These are phyloP conservation scores for Andrena bucephala DNA, from an alignment of 2,888 invertebrate genomes.

Conservation along the genomic window DNA sequence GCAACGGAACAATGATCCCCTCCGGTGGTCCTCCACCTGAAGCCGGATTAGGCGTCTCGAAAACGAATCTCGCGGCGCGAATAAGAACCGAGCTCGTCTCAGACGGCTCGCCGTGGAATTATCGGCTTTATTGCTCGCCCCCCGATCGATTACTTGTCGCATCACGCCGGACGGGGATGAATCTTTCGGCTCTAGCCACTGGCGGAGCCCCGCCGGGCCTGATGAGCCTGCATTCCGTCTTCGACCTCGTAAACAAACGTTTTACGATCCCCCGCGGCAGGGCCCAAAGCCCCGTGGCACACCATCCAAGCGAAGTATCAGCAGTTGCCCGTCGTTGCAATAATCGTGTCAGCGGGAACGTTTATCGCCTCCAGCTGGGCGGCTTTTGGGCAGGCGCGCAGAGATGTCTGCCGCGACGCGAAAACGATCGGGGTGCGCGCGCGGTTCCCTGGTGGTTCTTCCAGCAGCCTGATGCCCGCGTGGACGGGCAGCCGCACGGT, in stretches of 20 bases:
- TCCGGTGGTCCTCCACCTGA: background rate
- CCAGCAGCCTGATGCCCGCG: background rate
- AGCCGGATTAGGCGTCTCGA: background rate
- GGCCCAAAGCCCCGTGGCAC: slow-evolving; percentile 26
- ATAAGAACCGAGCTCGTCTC: background rate
- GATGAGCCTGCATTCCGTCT: slow-evolving; percentile 59
- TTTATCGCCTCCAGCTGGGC: slow-evolving; percentile 72
- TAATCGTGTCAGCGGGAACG: slow-evolving; percentile 71
- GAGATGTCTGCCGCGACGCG: slow-evolving; percentile 36
- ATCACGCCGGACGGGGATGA: slow-evolving; percentile 30
- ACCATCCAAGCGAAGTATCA: slow-evolving; percentile 68
- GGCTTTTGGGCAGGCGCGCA: slow-evolving; percentile 37
- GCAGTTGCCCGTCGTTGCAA: slow-evolving; percentile 65
- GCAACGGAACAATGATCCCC: no score
- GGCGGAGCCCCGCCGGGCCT: slow-evolving; percentile 20
- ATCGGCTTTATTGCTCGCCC: slow-evolving; percentile 2
- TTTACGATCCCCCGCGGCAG: slow-evolving; percentile 60
- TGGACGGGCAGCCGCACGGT: no score
- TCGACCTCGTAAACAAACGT: slow-evolving; percentile 68
- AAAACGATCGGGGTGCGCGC: background rate
- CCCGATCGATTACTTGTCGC: slow-evolving; percentile 37
- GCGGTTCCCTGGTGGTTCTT: background rate
- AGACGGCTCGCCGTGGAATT: background rate
- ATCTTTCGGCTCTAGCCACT: slow-evolving; percentile 3
- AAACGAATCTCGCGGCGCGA: background rate